These are phyloP conservation scores for Cepaea hortensis DNA, from an alignment of 2,888 invertebrate genomes.

Conservation along the genomic window DNA sequence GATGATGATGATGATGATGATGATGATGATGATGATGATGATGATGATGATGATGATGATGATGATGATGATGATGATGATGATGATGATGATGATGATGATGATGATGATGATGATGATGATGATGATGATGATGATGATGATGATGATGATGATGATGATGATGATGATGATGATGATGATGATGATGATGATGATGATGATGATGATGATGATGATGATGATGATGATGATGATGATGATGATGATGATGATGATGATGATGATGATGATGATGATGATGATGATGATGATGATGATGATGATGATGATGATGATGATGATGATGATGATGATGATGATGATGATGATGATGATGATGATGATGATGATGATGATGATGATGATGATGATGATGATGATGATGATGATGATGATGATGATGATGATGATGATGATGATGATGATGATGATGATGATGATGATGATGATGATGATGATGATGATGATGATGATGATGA, in stretches of 20 bases:
- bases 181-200: too few species aligned
- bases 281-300: background rate
- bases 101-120: too few species aligned
- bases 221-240: too few species aligned
- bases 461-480: background rate
- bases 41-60: too few species aligned
- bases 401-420: conserved; percentile 5
- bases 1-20: too few species aligned
- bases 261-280: background rate
- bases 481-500: background rate
- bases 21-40: too few species aligned
- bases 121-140: too few species aligned
- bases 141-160: too few species aligned
- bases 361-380: background rate
- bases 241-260: conserved; percentile 1
- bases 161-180: too few species aligned
- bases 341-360: background rate
- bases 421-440: background rate
- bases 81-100: too few species aligned
- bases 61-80: too few species aligned
- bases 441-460: conserved; percentile 4
- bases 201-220: too few species aligned
- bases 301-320: background rate
- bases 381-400: background rate
- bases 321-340: background rate